Evolutionary conservation across 2,797 vertebrate species (phyloP), one percentile per base, ranked within the genome.

Genomic region (Anguilla pacifica): DNA sequence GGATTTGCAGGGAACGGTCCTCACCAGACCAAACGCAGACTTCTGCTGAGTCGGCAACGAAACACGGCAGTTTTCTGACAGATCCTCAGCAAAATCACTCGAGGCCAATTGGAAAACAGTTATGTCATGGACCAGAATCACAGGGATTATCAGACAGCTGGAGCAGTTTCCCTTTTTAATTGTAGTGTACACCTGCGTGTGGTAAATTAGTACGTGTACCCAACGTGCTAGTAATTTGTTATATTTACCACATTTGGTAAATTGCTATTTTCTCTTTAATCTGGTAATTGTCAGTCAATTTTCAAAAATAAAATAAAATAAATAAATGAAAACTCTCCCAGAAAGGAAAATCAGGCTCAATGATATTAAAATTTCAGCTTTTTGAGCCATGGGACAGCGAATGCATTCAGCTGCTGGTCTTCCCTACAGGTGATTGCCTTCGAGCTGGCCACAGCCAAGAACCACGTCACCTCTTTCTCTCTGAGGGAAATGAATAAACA

Each of bases 401-500:
- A 51, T 4, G 17, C 35, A 77, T n/a, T 77, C 13, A 31, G 22
- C 74, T 17, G 31, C 35, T 1, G 10, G 17, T 35, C n/a, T 84
- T 55, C 46, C 9, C 28, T 35, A 55, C n/a, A 57, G 35, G 51
- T 84, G 49, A 84, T 51, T 55, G 49, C 28, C 82, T 31, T 49
- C 25, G 31, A 31, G 28, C 55, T 1, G 10, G 25, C 79, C 79
- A 82, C 79, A n/a, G 39, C 39, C 6, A 51, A 46, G 79, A 82
- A 82, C 46, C 79, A 82, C 79, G 79, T 82, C 79, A 82, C 49
- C 79, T 51, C 46, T 46, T 82, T 49, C 15, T 43, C 35, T 77
- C 39, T 49, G 57, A 57, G 82, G 28, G 82, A 84, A 84, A 59
- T 84, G 17, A 31, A 28, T 84, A 84, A 84, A 55, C 53, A 84